phyloP scores from a whole-genome alignment of 2,797 vertebrate genomes.

The Monodelphis domestica region DNA sequence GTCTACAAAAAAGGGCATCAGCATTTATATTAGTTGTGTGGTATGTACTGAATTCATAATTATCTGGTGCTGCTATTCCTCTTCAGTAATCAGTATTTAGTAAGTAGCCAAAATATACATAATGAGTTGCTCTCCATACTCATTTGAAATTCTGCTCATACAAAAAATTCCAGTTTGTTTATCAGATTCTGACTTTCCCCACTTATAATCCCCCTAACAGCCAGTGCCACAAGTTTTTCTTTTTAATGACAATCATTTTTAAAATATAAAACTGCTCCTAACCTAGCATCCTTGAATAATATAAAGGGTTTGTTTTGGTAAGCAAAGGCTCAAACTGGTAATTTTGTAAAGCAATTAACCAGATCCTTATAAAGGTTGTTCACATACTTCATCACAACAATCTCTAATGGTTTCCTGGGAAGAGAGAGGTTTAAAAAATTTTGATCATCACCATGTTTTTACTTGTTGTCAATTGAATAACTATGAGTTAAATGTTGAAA shows the following conservation, averaged over 20 bases:
- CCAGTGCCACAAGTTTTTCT: background rate
- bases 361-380: background rate
- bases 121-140: background rate
- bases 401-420: background rate
- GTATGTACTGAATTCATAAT: background rate
- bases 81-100: background rate
- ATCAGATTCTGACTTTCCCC: background rate
- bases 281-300: background rate
- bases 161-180: background rate
- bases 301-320: background rate
- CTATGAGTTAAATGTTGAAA: background rate
- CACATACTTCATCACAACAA: background rate
- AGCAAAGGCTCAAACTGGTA: too few relatives aligned
- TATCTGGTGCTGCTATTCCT: background rate
- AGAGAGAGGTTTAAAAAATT: background rate
- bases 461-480: background rate
- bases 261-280: background rate
- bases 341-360: background rate
- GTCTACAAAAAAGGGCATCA: background rate
- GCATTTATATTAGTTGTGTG: background rate
- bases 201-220: background rate
- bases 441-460: background rate
- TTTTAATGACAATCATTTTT: background rate
- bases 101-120: background rate
- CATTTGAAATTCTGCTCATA: background rate